Percentiles rank a stretch among this genome's conserved stretches.
These are phyloP conservation scores for Eretmocerus hayati DNA, from an alignment of 2,888 invertebrate genomes.

Conservation along the genomic window DNA sequence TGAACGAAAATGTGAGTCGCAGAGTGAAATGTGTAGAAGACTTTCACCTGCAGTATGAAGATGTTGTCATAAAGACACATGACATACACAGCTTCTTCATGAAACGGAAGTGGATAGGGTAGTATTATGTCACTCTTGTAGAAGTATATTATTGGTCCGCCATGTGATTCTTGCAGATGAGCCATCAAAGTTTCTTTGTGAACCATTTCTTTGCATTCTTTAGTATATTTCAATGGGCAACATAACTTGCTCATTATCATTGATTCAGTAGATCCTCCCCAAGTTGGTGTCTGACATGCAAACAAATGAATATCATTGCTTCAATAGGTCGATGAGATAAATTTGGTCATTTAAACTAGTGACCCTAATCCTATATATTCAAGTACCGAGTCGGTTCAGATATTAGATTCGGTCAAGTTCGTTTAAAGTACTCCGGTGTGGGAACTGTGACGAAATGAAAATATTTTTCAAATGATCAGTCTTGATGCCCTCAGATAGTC, in stretches of 20 bases:
- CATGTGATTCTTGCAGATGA: conserved; percentile 33
- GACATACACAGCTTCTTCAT: conserved; percentile 31
- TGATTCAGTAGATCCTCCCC: conserved; percentile 41
- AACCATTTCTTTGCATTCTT: conserved; percentile 29
- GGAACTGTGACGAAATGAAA: no score
- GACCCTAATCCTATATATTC: no score
- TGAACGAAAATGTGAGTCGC: no score
- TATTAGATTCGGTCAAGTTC: no score
- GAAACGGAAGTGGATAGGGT: conserved; percentile 36
- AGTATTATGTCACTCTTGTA: conserved; percentile 30
- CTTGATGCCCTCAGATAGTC: no score
- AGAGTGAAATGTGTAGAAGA: no score
- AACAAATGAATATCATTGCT: neutral
- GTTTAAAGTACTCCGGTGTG: no score
- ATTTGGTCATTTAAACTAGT: no score
- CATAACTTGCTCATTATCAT: conserved; percentile 25
- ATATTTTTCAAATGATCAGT: no score
- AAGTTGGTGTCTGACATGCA: conserved; percentile 29
- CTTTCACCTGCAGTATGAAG: conserved; percentile 36
- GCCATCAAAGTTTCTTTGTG: conserved; percentile 31
- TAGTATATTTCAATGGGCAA: conserved; percentile 33
- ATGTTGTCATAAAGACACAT: conserved; percentile 34
- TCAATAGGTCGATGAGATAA: no score
- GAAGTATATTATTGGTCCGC: conserved; percentile 35
- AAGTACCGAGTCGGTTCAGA: no score